These are phyloP conservation scores for Mya arenaria DNA, from an alignment of 1,140 invertebrate species.

Conservation along the genomic window DNA sequence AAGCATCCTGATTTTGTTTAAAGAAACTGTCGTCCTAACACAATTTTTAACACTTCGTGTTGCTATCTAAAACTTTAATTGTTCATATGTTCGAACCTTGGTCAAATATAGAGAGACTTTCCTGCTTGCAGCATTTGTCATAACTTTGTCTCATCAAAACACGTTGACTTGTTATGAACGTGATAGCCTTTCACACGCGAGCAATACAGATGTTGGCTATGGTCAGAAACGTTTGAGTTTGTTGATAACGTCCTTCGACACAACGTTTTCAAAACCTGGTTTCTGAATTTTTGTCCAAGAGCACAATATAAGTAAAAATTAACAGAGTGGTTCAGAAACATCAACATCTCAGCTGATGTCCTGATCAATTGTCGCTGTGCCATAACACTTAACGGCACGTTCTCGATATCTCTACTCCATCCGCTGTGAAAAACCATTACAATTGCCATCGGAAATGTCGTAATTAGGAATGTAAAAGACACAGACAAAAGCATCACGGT, in stretches of 20 bases:
- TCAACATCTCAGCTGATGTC: slow-evolving; percentile 73
- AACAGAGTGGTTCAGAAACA: slow-evolving; percentile 80
- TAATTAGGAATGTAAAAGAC: slow-evolving; percentile 76
- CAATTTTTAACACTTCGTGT: no score
- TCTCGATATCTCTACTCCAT: slow-evolving; percentile 45
- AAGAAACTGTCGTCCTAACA: no score
- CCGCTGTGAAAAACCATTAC: slow-evolving; percentile 68
- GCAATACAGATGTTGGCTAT: slow-evolving; percentile 59
- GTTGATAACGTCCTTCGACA: slow-evolving; percentile 54
- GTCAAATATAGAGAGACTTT: no score
- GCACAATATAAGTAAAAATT: slow-evolving; percentile 81
- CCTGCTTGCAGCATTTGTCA: not conserved
- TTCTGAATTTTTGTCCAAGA: slow-evolving; percentile 77
- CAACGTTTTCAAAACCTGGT: slow-evolving; percentile 70
- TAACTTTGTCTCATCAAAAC: no score
- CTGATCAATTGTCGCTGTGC: slow-evolving; percentile 45
- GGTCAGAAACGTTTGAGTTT: slow-evolving; percentile 54
- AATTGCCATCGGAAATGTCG: slow-evolving; percentile 78
- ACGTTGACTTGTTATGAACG: no score
- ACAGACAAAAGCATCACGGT: slow-evolving; percentile 78
- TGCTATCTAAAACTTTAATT: no score
- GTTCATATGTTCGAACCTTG: no score
- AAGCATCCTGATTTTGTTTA: no score
- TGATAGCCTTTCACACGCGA: not conserved
- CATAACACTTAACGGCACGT: not conserved